phyloP scores from a whole-genome alignment of 2,888 invertebrate genomes.

The Orchesella flavescens region DNA sequence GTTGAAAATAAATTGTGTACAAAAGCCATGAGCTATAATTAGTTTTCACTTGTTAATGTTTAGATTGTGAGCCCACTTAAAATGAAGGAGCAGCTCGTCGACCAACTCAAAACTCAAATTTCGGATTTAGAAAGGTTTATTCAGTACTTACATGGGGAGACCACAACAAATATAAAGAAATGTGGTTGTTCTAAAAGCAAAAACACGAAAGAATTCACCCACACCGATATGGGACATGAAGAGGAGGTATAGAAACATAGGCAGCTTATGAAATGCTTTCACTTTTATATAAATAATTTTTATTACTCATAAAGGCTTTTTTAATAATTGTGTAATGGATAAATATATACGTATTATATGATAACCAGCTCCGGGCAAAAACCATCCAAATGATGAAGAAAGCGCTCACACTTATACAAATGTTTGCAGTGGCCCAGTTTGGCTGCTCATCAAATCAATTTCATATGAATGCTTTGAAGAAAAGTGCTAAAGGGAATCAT shows the following conservation, averaged over 20 bases:
- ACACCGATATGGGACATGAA: conserved; percentile 67
- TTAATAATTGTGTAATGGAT: too few relatives aligned
- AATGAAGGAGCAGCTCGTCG: conserved; percentile 96
- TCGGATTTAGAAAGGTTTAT: conserved; percentile 98
- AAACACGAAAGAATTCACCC: conserved; percentile 51
- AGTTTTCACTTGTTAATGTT: neutral
- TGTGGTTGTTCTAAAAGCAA: conserved; percentile 38
- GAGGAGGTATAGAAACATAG: conserved; percentile 66
- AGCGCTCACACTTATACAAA: conserved; percentile 90
- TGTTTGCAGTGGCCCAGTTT: conserved; percentile 93
- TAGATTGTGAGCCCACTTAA: conserved; percentile 92
- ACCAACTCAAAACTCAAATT: conserved; percentile 96
- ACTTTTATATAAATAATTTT: too few relatives aligned
- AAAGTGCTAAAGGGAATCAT: conserved; percentile 89
- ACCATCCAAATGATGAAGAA: conserved; percentile 87
- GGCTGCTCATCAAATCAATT: conserved; percentile 85
- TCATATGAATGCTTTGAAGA: conserved; percentile 87
- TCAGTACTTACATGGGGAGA: conserved; percentile 87
- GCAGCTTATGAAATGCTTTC: too few relatives aligned
- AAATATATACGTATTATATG: neutral
- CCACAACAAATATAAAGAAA: conserved; percentile 42
- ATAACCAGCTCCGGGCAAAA: conserved; percentile 75
- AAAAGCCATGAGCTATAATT: neutral
- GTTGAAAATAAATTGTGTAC: neutral
- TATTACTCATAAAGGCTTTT: too few relatives aligned